phyloP scores from a whole-genome alignment of 2,888 invertebrate species.

The Calliscelio sp. region DNA sequence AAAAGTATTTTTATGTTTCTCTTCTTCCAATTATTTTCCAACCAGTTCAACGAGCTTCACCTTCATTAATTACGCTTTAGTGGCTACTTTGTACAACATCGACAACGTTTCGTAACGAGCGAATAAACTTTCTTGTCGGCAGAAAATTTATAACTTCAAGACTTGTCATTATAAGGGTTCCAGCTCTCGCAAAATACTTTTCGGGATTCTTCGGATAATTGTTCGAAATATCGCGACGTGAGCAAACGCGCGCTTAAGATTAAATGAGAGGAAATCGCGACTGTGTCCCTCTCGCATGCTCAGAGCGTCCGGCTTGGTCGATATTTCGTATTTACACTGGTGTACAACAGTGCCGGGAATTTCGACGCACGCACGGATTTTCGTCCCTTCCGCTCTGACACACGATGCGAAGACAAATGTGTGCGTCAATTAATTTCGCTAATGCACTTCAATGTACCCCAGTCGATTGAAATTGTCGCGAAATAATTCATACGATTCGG shows the following conservation, averaged over 20 bases:
- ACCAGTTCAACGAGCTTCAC: conserved; percentile 68
- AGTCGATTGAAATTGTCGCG: conserved; percentile 33
- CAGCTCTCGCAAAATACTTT: conserved; percentile 59
- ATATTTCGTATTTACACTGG: conserved; percentile 76
- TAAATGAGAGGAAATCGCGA: conserved; percentile 53
- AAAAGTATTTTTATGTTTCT: conserved; percentile 66
- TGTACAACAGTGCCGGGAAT: conserved; percentile 67
- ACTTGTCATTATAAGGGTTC: conserved; percentile 61
- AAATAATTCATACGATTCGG: conserved; percentile 45
- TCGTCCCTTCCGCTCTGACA: conserved; percentile 29
- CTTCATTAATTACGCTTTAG: conserved; percentile 70
- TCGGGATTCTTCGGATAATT: conserved; percentile 66
- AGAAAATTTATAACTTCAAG: conserved; percentile 62
- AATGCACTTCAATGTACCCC: conserved; percentile 52
- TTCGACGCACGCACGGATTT: conserved; percentile 69
- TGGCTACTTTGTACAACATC: conserved; percentile 68
- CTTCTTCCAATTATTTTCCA: conserved; percentile 68
- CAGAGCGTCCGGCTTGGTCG: conserved; percentile 69
- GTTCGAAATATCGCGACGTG: conserved; percentile 56
- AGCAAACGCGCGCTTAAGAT: conserved; percentile 24
- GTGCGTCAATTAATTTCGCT: conserved; percentile 61
- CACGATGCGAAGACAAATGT: conserved; percentile 56
- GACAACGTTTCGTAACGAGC: conserved; percentile 62
- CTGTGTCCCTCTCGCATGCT: conserved; percentile 32
- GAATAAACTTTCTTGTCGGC: conserved; percentile 63